phyloP scores from a whole-genome alignment of 2,888 invertebrate genomes.

The Atethmia centrago region DNA sequence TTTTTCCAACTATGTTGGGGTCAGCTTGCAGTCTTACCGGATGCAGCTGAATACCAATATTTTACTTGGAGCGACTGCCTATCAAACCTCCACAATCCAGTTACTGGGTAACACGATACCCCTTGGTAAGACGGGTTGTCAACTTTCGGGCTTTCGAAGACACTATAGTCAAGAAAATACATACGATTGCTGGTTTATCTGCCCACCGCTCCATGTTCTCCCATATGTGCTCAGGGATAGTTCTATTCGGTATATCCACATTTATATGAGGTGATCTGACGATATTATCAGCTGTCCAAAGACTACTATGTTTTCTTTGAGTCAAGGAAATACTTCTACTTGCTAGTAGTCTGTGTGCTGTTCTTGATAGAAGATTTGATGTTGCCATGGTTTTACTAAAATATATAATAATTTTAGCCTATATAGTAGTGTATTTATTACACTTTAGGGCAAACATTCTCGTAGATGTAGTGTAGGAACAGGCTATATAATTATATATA shows the following conservation, averaged over 20 bases:
- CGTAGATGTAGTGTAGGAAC: too few species aligned
- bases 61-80: too few species aligned
- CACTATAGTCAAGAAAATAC: constrained; percentile 65
- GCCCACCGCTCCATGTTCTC: constrained; percentile 91
- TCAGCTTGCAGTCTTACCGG: too few species aligned
- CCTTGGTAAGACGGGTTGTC: too few species aligned
- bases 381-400: constrained; percentile 69
- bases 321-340: constrained; percentile 52
- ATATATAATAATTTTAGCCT: constrained; percentile 16
- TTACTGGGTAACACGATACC: too few species aligned
- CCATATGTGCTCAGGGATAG: constrained; percentile 92
- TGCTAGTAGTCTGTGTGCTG: constrained; percentile 61
- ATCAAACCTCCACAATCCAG: too few species aligned
- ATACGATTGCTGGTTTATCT: constrained; percentile 92
- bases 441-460: neutral
- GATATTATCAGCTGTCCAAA: constrained; percentile 80
- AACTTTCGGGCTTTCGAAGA: too few species aligned
- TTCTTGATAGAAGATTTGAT: constrained; percentile 63
- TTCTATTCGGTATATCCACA: constrained; percentile 86
- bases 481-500: too few species aligned
- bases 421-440: neutral
- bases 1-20: too few species aligned
- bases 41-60: too few species aligned
- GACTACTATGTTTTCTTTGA: constrained; percentile 55
- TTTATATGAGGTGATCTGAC: constrained; percentile 88